phyloP scores from a whole-genome alignment of 2,113 vertebrate genomes.

The Procavia capensis region DNA sequence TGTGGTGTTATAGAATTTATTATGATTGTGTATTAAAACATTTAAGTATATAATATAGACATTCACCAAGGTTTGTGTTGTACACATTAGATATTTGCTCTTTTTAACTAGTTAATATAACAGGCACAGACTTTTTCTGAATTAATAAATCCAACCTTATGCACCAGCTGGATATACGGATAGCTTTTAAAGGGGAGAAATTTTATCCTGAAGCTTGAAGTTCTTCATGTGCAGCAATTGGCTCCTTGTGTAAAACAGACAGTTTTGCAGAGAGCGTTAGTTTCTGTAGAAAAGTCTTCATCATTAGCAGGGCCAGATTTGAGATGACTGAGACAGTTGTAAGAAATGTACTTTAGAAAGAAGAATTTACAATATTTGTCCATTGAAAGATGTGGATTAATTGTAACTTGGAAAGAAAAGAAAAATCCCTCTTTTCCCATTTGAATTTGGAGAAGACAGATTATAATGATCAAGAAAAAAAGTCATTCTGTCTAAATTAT shows the following conservation, averaged over 20 bases:
- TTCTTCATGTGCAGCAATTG: background rate
- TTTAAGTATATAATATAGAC: background rate
- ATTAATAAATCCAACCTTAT: background rate
- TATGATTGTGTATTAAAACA: background rate
- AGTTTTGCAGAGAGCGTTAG: conserved; percentile 23
- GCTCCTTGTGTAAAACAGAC: background rate
- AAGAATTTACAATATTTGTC: background rate
- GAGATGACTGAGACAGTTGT: background rate
- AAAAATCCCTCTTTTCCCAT: background rate
- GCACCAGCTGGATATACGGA: background rate
- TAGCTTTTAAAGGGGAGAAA: background rate
- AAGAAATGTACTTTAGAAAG: conserved; percentile 27
- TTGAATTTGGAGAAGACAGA: background rate
- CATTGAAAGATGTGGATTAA: background rate
- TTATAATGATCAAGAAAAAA: background rate
- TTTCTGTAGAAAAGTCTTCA: background rate
- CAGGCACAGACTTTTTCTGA: background rate
- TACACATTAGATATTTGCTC: background rate
- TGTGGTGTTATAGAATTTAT: background rate
- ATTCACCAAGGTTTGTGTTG: background rate
- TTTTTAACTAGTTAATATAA: background rate
- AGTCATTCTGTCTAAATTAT: background rate
- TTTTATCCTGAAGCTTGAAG: background rate
- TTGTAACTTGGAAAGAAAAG: background rate
- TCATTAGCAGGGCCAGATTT: background rate